Evolutionary conservation across 2,888 invertebrate genomes (phyloP), one percentile per base, ranked within the genome.

Genomic region (Stictocephala bisonia): DNA sequence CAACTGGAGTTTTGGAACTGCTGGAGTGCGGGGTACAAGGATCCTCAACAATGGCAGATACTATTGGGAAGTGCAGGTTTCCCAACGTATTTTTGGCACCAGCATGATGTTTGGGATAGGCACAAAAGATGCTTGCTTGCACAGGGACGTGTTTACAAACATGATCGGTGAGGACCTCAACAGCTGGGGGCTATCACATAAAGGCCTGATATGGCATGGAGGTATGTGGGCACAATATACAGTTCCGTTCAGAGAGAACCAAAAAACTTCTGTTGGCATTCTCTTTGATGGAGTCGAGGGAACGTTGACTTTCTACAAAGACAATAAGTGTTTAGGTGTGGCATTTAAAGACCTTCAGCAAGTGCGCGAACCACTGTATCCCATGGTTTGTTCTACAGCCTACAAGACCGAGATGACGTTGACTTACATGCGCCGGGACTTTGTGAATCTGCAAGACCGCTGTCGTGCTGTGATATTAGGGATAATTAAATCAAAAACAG

Each of bases 21-120:
- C 91, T 0, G 92, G 89, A 0, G 90, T 91, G 0, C 86, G 90
- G 58, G 91, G 91, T 4, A 90, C 88, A 18, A 84, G 88, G 22
- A 83, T 88, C 6, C 84, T 92, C n/a, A 91, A 91, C 82, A 87
- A 89, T 79, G 88, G 83, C 51, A 83, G 85, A 22, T 87, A 88
- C 82, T 91, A 90, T 81, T 91, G 91, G 91, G 90, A 91, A 81
- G 83, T 92, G 71, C 85, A 85, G 76, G 81, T 86, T 0, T 88
- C 89, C 0, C 88, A 89, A 79, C 83, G 91, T 51, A 87, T 92
- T 48, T 91, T 91, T 80, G 91, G 92, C 22, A 92, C 92, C 0
- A 88, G 90, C 79, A 91, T 92, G 85, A 92, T 92, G 92, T 91
- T 92, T 79, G 92, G 92, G 15, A 85, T 91, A 56, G 90, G 89